Evolutionary conservation across 2,888 invertebrate genomes (phyloP).

Genomic region (Epinotia brunnichana): DNA sequence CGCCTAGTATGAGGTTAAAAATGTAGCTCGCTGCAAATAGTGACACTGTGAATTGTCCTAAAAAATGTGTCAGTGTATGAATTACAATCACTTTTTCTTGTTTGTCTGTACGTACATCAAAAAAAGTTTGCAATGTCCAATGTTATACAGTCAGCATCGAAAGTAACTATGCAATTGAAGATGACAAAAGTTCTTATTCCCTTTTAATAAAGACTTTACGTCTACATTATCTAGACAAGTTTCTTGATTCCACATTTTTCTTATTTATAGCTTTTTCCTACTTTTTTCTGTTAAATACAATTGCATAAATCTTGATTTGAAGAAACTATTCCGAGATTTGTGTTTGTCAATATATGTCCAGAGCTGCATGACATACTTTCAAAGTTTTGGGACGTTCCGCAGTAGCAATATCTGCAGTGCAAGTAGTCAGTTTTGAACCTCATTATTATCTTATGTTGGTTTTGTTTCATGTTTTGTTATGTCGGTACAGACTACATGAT

Average conservation of each 20-base stretch:
- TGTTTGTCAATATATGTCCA: background rate
- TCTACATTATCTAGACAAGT: background rate
- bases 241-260: background rate
- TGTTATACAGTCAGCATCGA: no score
- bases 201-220: no score
- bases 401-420: background rate
- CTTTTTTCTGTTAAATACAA: background rate
- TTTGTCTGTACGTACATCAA: no score
- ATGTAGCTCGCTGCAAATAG: background rate
- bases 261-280: background rate
- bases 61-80: background rate
- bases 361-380: background rate
- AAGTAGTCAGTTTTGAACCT: background rate
- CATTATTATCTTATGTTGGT: conserved; percentile 86
- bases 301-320: background rate
- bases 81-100: background rate
- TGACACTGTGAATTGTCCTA: background rate
- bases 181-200: no score
- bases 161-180: no score
- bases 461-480: conserved; percentile 90
- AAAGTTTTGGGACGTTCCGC: background rate
- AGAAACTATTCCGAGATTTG: background rate
- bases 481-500: conserved; percentile 86
- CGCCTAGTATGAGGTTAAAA: conserved; percentile 70
- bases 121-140: background rate